Evolutionary conservation across 1,140 invertebrate genomes (phyloP).

Genomic region (Drosophila repletoides): DNA sequence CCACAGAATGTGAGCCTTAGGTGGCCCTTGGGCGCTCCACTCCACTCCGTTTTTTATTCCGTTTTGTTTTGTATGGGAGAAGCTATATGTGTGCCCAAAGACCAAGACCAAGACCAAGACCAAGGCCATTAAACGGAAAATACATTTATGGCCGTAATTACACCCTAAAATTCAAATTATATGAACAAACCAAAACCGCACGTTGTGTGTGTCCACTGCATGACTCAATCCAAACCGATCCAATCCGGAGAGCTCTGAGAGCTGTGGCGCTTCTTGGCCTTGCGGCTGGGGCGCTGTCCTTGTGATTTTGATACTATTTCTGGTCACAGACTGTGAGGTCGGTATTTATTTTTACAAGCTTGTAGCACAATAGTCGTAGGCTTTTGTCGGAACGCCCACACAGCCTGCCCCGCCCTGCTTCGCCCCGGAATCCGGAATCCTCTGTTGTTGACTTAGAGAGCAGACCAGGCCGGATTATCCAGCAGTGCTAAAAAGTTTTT

Average conservation of each 20-base stretch:
- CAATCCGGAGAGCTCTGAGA: background rate
- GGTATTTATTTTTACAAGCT: constrained; percentile 70
- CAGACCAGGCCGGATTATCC: constrained; percentile 70
- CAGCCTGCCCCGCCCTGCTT: background rate
- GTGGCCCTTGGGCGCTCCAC: no score
- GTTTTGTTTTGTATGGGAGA: background rate
- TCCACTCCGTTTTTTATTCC: no score
- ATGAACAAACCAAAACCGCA: constrained; percentile 75
- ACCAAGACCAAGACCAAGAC: background rate
- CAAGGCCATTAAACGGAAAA: constrained; percentile 69
- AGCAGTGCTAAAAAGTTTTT: constrained; percentile 80
- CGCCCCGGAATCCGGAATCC: constrained; percentile 1
- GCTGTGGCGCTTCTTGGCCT: constrained; percentile 45
- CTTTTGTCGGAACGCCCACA: constrained; percentile 68
- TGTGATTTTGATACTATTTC: background rate
- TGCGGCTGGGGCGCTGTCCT: constrained; percentile 29
- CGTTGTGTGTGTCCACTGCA: constrained; percentile 47
- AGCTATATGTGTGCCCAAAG: constrained; percentile 8
- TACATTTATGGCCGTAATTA: constrained; percentile 82
- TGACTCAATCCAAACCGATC: constrained; percentile 71
- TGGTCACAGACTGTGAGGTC: constrained; percentile 12
- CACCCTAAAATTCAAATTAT: constrained; percentile 82
- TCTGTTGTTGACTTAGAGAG: constrained; percentile 58
- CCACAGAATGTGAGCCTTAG: no score
- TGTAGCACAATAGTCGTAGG: constrained; percentile 75